Evolutionary conservation across 2,888 invertebrate species (phyloP).

Genomic region (Zelleria hepariella): DNA sequence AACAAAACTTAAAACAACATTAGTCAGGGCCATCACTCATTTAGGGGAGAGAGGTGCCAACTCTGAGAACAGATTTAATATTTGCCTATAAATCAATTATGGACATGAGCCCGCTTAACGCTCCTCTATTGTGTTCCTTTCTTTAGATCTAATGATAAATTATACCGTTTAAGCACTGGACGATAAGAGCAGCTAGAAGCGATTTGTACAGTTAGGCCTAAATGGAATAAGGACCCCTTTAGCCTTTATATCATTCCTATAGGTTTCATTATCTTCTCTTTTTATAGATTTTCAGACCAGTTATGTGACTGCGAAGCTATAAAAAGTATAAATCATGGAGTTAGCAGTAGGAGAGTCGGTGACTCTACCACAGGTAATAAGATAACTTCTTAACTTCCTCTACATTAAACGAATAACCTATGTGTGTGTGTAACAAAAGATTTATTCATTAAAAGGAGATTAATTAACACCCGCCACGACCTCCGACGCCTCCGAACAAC

Average conservation of each 20-base stretch:
- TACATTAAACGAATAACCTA: neutral
- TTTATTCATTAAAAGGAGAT: slow-evolving; percentile 25
- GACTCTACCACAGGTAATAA: too few species aligned
- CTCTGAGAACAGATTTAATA: slow-evolving; percentile 66
- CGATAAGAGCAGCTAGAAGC: neutral
- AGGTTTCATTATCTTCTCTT: too few species aligned
- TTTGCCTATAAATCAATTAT: slow-evolving; percentile 69
- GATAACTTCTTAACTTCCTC: too few species aligned
- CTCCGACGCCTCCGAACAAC: slow-evolving; percentile 32
- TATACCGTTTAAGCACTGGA: slow-evolving; percentile 15
- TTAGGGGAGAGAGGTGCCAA: slow-evolving; percentile 20
- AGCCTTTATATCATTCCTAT: too few species aligned
- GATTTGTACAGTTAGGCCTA: neutral
- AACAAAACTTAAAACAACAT: slow-evolving; percentile 47
- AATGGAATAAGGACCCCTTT: neutral
- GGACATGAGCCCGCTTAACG: slow-evolving; percentile 42
- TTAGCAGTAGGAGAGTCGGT: too few species aligned
- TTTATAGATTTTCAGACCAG: too few species aligned
- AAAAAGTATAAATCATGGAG: too few species aligned
- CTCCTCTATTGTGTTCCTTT: slow-evolving; percentile 43
- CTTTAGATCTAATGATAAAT: slow-evolving; percentile 43
- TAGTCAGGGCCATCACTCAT: slow-evolving; percentile 52
- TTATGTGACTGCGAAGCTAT: too few species aligned
- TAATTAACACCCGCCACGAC: slow-evolving; percentile 48
- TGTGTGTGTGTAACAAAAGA: slow-evolving; percentile 6